Evolutionary conservation across 2,113 vertebrate species (phyloP).

Genomic region (Apteryx mantelli): DNA sequence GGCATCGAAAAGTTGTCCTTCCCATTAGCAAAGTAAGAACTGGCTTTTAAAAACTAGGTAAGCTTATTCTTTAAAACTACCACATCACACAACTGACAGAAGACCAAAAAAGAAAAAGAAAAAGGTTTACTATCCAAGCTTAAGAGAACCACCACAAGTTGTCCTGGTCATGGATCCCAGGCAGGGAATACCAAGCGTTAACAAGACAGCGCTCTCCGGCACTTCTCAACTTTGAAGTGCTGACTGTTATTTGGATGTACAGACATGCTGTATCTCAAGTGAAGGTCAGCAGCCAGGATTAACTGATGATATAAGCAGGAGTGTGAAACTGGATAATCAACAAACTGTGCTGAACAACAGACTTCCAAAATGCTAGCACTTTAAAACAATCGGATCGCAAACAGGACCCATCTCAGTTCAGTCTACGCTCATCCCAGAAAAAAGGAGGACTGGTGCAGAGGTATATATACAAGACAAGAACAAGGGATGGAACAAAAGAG

Average conservation of each 20-base stretch:
- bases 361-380: background rate
- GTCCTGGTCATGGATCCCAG: background rate
- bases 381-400: background rate
- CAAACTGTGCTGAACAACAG: background rate
- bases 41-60: background rate
- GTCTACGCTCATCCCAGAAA: background rate
- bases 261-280: background rate
- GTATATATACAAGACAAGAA: background rate
- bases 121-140: too few species aligned
- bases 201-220: background rate
- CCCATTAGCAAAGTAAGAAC: background rate
- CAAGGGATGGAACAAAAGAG: background rate
- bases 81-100: background rate
- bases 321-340: conserved; percentile 8
- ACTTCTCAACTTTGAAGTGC: background rate
- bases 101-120: background rate
- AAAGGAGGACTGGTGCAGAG: background rate
- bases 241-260: background rate
- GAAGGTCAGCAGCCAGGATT: conserved; percentile 50
- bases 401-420: background rate
- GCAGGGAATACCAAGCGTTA: background rate
- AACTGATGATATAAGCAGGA: background rate
- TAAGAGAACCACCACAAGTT: background rate
- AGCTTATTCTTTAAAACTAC: background rate
- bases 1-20: background rate